Evolutionary conservation across 37 sponge, comb jelly and placozoan species (phyloP).

Genomic region (Tethya wilhelma): DNA sequence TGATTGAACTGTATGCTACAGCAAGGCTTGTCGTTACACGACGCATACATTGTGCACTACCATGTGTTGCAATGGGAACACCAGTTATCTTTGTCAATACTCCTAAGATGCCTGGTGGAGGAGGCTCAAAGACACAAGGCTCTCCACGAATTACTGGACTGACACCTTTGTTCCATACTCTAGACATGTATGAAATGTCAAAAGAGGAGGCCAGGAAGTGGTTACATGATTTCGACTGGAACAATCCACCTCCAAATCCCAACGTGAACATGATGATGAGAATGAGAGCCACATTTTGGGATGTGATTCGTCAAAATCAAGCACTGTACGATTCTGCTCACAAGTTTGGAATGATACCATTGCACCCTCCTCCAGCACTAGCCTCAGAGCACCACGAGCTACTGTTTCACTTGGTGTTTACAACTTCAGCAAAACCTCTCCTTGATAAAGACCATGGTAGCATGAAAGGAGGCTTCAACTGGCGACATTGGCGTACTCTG

Average conservation of each 20-base stretch:
- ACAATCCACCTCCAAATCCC: neutral
- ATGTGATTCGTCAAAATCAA: neutral
- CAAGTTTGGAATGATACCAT: constrained; percentile 12
- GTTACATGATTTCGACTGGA: neutral
- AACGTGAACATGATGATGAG: neutral
- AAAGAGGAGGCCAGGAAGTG: neutral
- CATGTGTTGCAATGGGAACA: too few species aligned
- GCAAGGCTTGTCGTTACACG: too few species aligned
- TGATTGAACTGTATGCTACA: too few species aligned
- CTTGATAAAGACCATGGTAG: too few species aligned
- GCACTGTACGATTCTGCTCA: neutral
- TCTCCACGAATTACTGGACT: too few species aligned
- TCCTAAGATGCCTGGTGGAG: too few species aligned
- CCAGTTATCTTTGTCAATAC: too few species aligned
- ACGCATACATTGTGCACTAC: too few species aligned
- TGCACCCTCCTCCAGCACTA: neutral
- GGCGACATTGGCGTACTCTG: neutral
- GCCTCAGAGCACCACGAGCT: neutral
- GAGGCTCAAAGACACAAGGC: too few species aligned
- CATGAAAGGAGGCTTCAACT: neutral
- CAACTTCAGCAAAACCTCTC: too few species aligned
- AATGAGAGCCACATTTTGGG: neutral
- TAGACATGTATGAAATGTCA: neutral
- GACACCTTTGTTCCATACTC: neutral
- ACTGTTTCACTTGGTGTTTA: neutral